These are phyloP conservation scores for Gymnopithys bicolor DNA, from an alignment of 2,797 vertebrate genomes.

Conservation along the genomic window DNA sequence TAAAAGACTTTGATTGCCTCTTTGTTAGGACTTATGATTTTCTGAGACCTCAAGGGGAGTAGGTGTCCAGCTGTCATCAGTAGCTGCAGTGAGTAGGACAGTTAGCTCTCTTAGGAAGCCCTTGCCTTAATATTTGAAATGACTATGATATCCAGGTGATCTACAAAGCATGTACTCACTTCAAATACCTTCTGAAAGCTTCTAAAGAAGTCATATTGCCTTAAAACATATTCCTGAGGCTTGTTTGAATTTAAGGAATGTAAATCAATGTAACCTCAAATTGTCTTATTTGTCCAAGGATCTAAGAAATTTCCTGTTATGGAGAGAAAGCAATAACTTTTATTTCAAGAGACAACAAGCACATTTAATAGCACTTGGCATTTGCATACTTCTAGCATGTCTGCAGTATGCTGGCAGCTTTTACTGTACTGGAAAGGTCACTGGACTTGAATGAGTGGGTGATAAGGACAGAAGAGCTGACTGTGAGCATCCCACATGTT, in stretches of 20 bases:
- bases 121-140: neutral
- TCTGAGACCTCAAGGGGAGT: neutral
- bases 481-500: neutral
- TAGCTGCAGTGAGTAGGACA: neutral
- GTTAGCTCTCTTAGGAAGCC: neutral
- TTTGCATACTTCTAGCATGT: neutral
- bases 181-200: neutral
- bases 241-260: conserved; percentile 31
- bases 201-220: neutral
- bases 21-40: neutral
- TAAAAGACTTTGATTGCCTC: neutral
- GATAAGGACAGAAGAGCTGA: neutral
- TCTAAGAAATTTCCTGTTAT: neutral
- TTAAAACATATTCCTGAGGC: conserved; percentile 29
- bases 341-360: conserved; percentile 5
- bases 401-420: conserved; percentile 13
- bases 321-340: neutral
- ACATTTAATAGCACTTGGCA: conserved; percentile 11
- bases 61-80: neutral
- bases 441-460: neutral
- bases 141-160: neutral
- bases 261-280: conserved; percentile 40
- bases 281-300: conserved; percentile 40
- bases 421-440: conserved; percentile 32
- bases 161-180: neutral